Percentiles rank a stretch among this genome's conserved stretches.
Evolutionary conservation across 2,113 vertebrate species (phyloP).

Genomic region (Gyps fulvus): DNA sequence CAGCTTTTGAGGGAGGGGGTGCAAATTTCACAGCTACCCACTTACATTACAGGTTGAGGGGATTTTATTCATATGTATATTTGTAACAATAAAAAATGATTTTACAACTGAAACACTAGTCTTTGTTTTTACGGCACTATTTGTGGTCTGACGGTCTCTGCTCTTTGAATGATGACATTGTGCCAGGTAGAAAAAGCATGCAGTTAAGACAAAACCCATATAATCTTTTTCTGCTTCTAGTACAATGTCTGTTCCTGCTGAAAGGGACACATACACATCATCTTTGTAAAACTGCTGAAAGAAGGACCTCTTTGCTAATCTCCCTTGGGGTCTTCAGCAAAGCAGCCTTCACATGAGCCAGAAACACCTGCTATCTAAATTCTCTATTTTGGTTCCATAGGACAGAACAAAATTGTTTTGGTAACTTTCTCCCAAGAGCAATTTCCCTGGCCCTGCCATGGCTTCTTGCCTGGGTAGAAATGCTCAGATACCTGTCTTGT

Average conservation of each 20-base stretch:
- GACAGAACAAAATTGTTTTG: not conserved
- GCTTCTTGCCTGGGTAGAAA: not conserved
- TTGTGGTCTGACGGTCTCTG: not conserved
- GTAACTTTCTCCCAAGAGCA: not conserved
- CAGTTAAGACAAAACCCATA: not conserved
- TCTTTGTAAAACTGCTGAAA: not conserved
- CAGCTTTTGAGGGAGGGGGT: slow-evolving; percentile 37
- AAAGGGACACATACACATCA: not conserved
- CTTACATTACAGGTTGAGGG: slow-evolving; percentile 74
- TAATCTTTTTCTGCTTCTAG: not conserved
- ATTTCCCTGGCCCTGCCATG: not conserved
- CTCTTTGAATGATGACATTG: not conserved
- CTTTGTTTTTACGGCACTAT: not conserved
- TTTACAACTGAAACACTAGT: slow-evolving; percentile 78
- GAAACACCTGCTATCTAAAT: not conserved
- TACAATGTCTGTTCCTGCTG: not conserved
- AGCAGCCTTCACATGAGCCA: not conserved
- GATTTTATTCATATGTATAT: slow-evolving; percentile 87
- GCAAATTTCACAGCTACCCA: slow-evolving; percentile 70
- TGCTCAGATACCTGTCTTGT: not conserved
- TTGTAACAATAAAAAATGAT: slow-evolving; percentile 92
- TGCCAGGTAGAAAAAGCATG: not conserved
- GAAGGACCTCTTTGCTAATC: not conserved
- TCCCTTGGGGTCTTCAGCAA: not conserved
- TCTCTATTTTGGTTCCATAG: not conserved